Evolutionary conservation across 2,113 vertebrate genomes (phyloP), one percentile per base, ranked within the genome.

Genomic region (Microcebus murinus): DNA sequence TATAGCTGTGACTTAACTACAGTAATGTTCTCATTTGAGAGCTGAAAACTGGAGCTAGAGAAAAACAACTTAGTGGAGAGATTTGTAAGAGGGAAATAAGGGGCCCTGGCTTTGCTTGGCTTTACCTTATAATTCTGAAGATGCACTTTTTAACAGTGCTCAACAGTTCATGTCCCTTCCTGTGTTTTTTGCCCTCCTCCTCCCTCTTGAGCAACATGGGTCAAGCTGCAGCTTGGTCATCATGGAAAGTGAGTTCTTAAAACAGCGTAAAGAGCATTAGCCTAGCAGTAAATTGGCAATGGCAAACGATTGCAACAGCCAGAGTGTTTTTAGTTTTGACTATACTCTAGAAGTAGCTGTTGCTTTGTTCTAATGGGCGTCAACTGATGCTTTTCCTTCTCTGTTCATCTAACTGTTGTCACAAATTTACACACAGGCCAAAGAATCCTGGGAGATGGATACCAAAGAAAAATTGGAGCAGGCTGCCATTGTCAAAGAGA

Each of bases 391-490:
- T 50, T 48, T 76, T 48, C 55, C 48, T 92, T 63, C 86, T 14
- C 25, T 21, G 34, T 87, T 94, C 90, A 23, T 9, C 0, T 96
- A 93, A 96, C 97, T 71, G 70, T 86, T 92, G 48, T 96, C 97
- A 96, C 55, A 18, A 92, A 94, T 85, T 98, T 97, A 21, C 70
- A 97, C 96, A 77, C 98, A 99, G 99, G 99, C 99, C 97, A 99
- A 99, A 98, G 99, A 99, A 98, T 99, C 99, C 25, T 99, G 99
- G 99, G 99, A 99, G 98, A 99, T 99, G 99, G 99, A 99, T 96
- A 99, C 99, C 97, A 99, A 98, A 65, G 99, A 99, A 97, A 99
- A 99, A 98, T 98, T 99, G 97, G 98, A 99, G 94, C 98, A 99
- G 98, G 98, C 99, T 42, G 98, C 97, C 11, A 90, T 98, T 25